Evolutionary conservation across 2,888 invertebrate species (phyloP).

Genomic region (Lissonota sp.): DNA sequence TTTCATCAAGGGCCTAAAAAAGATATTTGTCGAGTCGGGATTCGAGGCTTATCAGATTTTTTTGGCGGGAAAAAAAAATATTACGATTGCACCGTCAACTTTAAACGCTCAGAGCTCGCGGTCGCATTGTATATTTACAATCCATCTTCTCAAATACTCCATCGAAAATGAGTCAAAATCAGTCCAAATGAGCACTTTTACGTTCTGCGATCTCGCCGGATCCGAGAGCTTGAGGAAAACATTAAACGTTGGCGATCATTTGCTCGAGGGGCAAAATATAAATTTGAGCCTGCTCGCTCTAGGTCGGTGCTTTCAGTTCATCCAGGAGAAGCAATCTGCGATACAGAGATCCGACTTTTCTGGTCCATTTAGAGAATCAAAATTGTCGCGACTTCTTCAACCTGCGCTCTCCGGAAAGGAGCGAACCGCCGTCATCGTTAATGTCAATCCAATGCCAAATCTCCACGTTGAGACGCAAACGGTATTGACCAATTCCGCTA

Average conservation of each 20-base stretch:
- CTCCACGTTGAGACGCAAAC: conserved; percentile 94
- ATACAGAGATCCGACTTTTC: conserved; percentile 76
- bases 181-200: conserved; percentile 79
- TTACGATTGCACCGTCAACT: conserved; percentile 93
- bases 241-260: conserved; percentile 90
- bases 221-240: conserved; percentile 94
- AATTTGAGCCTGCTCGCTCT: conserved; percentile 95
- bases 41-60: conserved; percentile 94
- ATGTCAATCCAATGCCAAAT: conserved; percentile 91
- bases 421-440: conserved; percentile 93
- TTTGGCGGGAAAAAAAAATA: conserved; percentile 91
- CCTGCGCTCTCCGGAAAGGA: conserved; percentile 91
- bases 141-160: conserved; percentile 89
- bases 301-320: conserved; percentile 91
- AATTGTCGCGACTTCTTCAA: conserved; percentile 94
- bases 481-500: conserved; percentile 93
- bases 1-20: conserved; percentile 82
- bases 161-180: conserved; percentile 74
- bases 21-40: conserved; percentile 88
- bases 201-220: conserved; percentile 96
- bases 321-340: conserved; percentile 83
- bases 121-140: conserved; percentile 96
- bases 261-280: conserved; percentile 95
- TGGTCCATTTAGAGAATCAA: conserved; percentile 92
- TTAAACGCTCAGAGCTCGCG: conserved; percentile 94